Percentiles rank a stretch among this genome's conserved stretches.
These are phyloP conservation scores for Mola mola DNA, from an alignment of 2,113 vertebrate species.

Conservation along the genomic window DNA sequence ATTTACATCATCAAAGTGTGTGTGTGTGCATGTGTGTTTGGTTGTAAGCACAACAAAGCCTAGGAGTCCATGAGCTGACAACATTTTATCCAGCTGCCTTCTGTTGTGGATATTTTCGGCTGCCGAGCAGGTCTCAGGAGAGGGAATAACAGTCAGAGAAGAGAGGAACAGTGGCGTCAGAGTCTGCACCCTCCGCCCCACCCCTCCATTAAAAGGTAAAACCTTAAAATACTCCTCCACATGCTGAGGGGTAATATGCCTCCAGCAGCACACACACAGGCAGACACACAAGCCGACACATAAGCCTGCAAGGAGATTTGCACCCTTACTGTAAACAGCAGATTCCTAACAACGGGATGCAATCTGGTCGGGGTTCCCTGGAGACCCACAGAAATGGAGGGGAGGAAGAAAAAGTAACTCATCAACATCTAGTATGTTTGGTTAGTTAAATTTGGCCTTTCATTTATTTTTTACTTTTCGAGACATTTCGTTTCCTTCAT, in stretches of 20 bases:
- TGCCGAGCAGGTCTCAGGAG: conserved; percentile 60
- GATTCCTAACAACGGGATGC: no score
- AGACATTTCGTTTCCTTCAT: no score
- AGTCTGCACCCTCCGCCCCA: conserved; percentile 38
- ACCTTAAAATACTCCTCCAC: conserved; percentile 31
- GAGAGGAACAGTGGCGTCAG: background rate
- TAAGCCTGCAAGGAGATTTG: conserved; percentile 27
- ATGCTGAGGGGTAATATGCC: conserved; percentile 47
- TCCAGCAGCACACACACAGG: conserved; percentile 18
- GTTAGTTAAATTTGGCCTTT: no score
- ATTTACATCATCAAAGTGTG: conserved; percentile 29
- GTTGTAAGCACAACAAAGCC: no score
- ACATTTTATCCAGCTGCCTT: conserved; percentile 27
- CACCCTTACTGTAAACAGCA: no score
- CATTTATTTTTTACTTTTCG: background rate
- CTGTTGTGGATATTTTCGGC: conserved; percentile 56
- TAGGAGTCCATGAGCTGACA: no score
- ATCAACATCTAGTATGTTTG: no score
- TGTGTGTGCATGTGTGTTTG: conserved; percentile 1
- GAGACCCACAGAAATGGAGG: no score
- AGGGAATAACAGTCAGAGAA: conserved; percentile 40
- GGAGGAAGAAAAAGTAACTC: no score
- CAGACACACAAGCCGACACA: background rate
- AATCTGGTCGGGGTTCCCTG: no score
- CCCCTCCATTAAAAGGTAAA: conserved; percentile 56